Evolutionary conservation across 2,113 vertebrate species (phyloP).

Genomic region (Sinocyclocheilus maitianheensis): DNA sequence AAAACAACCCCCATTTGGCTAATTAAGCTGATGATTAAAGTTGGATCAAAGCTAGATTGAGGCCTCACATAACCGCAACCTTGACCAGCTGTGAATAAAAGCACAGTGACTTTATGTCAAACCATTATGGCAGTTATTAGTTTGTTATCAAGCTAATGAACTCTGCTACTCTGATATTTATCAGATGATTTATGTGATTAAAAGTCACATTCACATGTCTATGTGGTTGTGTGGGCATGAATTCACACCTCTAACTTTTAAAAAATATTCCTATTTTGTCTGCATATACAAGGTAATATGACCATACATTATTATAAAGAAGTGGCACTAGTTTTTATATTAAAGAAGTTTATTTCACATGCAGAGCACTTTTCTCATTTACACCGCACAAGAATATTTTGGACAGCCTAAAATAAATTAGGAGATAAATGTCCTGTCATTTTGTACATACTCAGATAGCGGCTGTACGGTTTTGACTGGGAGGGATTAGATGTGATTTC

Average conservation of each 20-base stretch:
- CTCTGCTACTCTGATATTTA: not conserved
- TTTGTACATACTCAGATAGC: constrained; percentile 26
- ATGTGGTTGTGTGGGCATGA: not conserved
- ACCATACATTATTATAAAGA: not conserved
- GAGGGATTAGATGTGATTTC: constrained; percentile 55
- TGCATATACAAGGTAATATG: not conserved
- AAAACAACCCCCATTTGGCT: not conserved
- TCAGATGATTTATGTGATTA: not conserved
- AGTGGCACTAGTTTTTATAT: not conserved
- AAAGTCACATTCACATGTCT: not conserved
- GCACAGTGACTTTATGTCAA: not conserved
- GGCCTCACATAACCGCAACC: not conserved
- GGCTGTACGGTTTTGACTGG: constrained; percentile 50
- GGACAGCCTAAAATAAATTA: not conserved
- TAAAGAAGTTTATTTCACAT: not conserved
- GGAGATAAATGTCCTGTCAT: constrained; percentile 27
- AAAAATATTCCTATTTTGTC: not conserved
- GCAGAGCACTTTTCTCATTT: not conserved
- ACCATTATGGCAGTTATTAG: not conserved
- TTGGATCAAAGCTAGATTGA: not conserved
- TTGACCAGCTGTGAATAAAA: constrained; percentile 15
- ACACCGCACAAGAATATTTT: not conserved
- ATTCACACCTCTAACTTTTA: not conserved
- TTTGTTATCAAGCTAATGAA: not conserved
- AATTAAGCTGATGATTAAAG: constrained; percentile 8